These are phyloP conservation scores for Archips crataeganus DNA, from an alignment of 2,888 invertebrate genomes.

Conservation along the genomic window DNA sequence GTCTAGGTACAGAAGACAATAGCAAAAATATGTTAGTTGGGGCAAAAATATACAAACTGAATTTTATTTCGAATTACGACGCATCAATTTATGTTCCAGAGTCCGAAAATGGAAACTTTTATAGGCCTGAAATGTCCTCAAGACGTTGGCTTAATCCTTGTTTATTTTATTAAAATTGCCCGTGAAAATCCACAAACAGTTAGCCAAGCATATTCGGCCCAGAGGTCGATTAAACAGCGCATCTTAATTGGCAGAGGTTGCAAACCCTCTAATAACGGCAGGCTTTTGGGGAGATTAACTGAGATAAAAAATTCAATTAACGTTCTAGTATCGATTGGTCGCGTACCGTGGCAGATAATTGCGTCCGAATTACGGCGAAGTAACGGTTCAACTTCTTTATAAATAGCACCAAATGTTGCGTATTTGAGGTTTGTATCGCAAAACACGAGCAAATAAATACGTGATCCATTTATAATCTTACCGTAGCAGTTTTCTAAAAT, in stretches of 20 bases:
- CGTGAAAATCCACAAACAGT: conserved; percentile 16
- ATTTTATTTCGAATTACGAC: too few species aligned
- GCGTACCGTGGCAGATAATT: conserved; percentile 4
- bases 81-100: too few species aligned
- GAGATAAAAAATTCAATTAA: conserved; percentile 59
- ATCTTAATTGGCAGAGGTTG: conserved; percentile 54
- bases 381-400: not conserved
- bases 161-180: not conserved
- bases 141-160: not conserved
- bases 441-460: not conserved
- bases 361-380: not conserved
- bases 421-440: not conserved
- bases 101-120: too few species aligned
- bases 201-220: conserved; percentile 44
- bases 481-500: too few species aligned
- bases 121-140: not conserved
- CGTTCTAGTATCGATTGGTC: conserved; percentile 51
- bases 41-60: too few species aligned
- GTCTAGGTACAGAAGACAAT: too few species aligned
- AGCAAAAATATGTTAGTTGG: too few species aligned
- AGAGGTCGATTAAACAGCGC: conserved; percentile 51
- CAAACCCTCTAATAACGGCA: conserved; percentile 52
- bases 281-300: conserved; percentile 50
- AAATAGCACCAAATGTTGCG: not conserved
- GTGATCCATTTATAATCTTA: not conserved